Percentiles rank a stretch among this genome's conserved stretches.
These are phyloP conservation scores for Eulimnadia texana DNA, from an alignment of 1,140 invertebrate genomes.

Conservation along the genomic window DNA sequence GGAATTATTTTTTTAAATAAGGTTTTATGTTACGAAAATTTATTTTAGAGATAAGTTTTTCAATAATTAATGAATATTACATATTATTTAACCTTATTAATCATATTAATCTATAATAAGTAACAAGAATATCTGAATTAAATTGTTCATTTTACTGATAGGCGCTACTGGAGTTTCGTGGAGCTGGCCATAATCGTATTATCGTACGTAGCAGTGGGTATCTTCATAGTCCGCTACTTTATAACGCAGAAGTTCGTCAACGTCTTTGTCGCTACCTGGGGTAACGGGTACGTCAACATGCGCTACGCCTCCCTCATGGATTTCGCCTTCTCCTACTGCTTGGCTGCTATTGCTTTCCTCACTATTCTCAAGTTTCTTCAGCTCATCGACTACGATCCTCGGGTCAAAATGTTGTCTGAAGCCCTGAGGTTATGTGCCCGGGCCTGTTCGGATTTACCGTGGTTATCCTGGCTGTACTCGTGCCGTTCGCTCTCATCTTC, in stretches of 20 bases:
- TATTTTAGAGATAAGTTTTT: no score
- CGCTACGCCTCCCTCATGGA: conserved; percentile 10
- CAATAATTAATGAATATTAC: no score
- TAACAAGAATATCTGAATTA: no score
- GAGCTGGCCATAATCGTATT: neutral
- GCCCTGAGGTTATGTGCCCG: neutral
- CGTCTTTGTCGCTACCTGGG: conserved; percentile 4
- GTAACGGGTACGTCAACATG: conserved; percentile 4
- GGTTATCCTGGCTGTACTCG: neutral
- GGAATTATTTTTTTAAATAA: no score
- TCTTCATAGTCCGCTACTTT: conserved; percentile 3
- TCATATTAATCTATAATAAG: no score
- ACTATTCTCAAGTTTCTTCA: conserved; percentile 7
- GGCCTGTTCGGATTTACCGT: conserved; percentile 1
- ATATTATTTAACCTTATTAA: no score
- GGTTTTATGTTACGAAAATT: no score
- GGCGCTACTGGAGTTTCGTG: conserved; percentile 9
- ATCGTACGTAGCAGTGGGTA: neutral
- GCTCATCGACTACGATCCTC: conserved; percentile 7
- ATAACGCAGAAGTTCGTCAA: neutral
- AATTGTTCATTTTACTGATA: no score
- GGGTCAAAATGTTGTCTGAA: neutral
- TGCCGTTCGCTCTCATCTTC: neutral
- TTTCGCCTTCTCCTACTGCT: conserved; percentile 3
- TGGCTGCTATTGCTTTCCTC: neutral